These are phyloP conservation scores for Chrysotoxum bicinctum DNA, from an alignment of 2,888 invertebrate species.

Conservation along the genomic window DNA sequence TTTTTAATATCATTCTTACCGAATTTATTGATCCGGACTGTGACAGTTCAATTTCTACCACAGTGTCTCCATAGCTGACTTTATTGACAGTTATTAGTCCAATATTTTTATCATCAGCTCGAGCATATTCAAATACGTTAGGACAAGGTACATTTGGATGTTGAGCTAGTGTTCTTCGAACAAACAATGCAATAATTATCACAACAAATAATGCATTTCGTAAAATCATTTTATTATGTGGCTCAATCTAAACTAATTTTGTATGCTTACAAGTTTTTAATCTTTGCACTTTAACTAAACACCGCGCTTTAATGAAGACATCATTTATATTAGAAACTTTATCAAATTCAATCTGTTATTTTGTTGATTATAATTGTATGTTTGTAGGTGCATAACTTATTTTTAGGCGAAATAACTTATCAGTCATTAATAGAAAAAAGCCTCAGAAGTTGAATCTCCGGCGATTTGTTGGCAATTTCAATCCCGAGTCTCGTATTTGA, in stretches of 20 bases:
- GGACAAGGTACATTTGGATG: constrained; percentile 47
- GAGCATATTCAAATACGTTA: constrained; percentile 33
- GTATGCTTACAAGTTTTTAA: neutral
- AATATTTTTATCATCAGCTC: neutral
- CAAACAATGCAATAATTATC: neutral
- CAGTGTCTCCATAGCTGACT: constrained; percentile 36
- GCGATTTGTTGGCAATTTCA: neutral
- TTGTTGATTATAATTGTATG: neutral
- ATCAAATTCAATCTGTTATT: neutral
- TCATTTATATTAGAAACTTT: neutral
- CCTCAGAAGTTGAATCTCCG: neutral
- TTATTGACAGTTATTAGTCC: constrained; percentile 46
- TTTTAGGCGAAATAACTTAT: neutral
- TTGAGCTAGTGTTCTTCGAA: constrained; percentile 16
- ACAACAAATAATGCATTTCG: constrained; percentile 3
- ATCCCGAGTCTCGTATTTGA: neutral
- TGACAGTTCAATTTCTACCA: constrained; percentile 33
- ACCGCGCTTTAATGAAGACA: neutral
- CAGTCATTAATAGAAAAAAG: neutral
- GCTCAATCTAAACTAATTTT: neutral
- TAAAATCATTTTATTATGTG: constrained; percentile 1
- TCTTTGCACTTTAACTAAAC: neutral
- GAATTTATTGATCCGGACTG: constrained; percentile 30
- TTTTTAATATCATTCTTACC: constrained; percentile 18
- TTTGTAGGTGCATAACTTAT: neutral